These are phyloP conservation scores for Ptychochromis oligacanthus DNA, from an alignment of 2,113 vertebrate genomes.

Conservation along the genomic window DNA sequence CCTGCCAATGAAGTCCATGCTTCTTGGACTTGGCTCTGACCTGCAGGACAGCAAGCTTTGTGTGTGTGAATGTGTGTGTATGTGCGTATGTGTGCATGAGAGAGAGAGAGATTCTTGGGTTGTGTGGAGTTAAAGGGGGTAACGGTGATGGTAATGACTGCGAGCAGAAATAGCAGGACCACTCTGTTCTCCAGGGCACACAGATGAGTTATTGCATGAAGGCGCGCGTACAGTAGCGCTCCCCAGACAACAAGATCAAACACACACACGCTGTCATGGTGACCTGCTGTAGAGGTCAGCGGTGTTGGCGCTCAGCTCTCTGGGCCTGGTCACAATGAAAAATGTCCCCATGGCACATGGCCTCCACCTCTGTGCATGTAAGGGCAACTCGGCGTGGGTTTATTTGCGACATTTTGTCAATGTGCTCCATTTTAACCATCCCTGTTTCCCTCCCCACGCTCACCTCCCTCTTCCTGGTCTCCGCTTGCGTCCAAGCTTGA, in stretches of 20 bases:
- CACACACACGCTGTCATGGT: constrained; percentile 7
- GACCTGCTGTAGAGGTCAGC: constrained; percentile 55
- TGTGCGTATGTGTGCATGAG: neutral
- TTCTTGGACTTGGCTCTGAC: constrained; percentile 35
- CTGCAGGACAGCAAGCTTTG: constrained; percentile 31
- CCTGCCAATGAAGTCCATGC: constrained; percentile 44
- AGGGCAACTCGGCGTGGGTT: neutral
- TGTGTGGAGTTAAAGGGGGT: constrained; percentile 18
- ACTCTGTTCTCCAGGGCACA: constrained; percentile 6
- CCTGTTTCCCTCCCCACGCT: neutral
- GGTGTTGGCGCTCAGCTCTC: constrained; percentile 20
- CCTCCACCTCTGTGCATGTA: constrained; percentile 3
- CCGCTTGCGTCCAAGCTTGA: constrained; percentile 6
- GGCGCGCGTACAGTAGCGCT: neutral
- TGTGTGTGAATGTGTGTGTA: neutral
- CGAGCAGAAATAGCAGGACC: constrained; percentile 41
- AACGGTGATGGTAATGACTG: constrained; percentile 47
- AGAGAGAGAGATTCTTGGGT: constrained; percentile 21
- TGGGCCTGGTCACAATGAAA: constrained; percentile 41
- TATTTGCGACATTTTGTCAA: neutral
- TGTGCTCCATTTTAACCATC: constrained; percentile 32
- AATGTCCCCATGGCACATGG: constrained; percentile 38
- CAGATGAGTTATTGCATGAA: constrained; percentile 36
- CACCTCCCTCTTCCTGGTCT: neutral
- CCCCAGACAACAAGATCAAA: constrained; percentile 21